Evolutionary conservation across 2,888 invertebrate species (phyloP), one percentile per base, ranked within the genome.

Genomic region (Drosophila siamana): DNA sequence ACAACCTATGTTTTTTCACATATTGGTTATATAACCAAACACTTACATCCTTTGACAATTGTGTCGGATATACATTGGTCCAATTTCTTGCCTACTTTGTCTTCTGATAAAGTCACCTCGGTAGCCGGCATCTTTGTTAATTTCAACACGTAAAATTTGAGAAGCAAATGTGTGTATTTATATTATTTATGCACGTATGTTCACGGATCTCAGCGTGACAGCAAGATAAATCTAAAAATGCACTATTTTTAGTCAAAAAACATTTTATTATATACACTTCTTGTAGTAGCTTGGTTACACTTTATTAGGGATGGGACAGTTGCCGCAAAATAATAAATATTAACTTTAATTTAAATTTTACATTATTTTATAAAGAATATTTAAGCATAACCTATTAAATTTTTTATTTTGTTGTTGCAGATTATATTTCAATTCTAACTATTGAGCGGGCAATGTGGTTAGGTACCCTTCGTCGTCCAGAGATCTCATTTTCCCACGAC

Each of bases 11-110:
- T 19, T 33, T 46, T 30, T 13, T 28, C 6, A 7, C 13, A 28
- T 9, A 11, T 19, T 38, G 1, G 59, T 80, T 81, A 71, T 38
- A 33, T 65, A 83, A 78, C 40, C 38, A 19, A 40, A n/a, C 26
- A 91, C 92, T 93, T 93, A 97, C 97, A 95, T 90, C 96, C 94
- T 94, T 97, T 97, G 71, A 98, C 93, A 38, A 96, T 91, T 41
- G 95, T 95, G 92, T 98, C 97, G 57, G 97, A 95, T 47, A 97
- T 92, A 92, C 98, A 98, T 90, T 95, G 94, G 92, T 98, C 97
- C 94, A 97, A 94, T 93, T 96, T 96, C 80, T 94, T 93, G 38
- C 96, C 96, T 86, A 95, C 93, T 88, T 95, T 95, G 11, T 82
- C 82, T 43, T 82, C 82, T 1, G 69, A 60, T 41, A 69, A 70